Base-by-base conservation (phyloP, 2,888 invertebrate species). In the Malthinus seriepunctatus region DNA sequence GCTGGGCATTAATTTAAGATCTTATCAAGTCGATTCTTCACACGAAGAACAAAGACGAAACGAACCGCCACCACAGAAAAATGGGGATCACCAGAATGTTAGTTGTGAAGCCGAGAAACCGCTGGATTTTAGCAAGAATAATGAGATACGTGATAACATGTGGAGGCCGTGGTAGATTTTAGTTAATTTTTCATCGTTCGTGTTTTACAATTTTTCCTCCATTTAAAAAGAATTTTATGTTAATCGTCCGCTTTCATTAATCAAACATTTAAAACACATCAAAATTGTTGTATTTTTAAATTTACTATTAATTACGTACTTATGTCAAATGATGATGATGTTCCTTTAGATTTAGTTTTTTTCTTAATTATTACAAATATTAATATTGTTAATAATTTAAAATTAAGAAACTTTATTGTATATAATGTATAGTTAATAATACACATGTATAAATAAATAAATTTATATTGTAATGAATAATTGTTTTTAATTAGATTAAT, bases 121-220 rank as follows among this genome's bases (percentile, higher is more conserved):
- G 1, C 64, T 83, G 53, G 82, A 83, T 71, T 83, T 79, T 66
- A 82, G 82, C 66, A 82, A 80, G 68, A 78, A 70, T 60, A 74
- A 73, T 63, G 74, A 78, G 38, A 70, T 74, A 58, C 78, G 79
- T 63, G 79, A 80, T 65, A 81, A 73, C 68, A 80, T 83, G 82
- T 83, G 83, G 83, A 75, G 83, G 59, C 83, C 83, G 49, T 83
- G 83, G 83, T 83, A 67, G 57, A 61, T 45, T 31, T 51, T 51
- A 54, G 54, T 54, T 51, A n/a, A 34, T 52, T 51, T 57, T 50
- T 23, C 48, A 38, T 23, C 23, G 3, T 23, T 23, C 45, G 39
- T 42, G 39, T 42, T 42, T 37, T 53, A 35, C 47, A 32, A 38
- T 49, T 58, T 53, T 51, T 58, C 49, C 12, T 47, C 39, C 23